Conservation (phyloP, 2,888 invertebrate genomes). For the Sussaba pulchella region DNA sequence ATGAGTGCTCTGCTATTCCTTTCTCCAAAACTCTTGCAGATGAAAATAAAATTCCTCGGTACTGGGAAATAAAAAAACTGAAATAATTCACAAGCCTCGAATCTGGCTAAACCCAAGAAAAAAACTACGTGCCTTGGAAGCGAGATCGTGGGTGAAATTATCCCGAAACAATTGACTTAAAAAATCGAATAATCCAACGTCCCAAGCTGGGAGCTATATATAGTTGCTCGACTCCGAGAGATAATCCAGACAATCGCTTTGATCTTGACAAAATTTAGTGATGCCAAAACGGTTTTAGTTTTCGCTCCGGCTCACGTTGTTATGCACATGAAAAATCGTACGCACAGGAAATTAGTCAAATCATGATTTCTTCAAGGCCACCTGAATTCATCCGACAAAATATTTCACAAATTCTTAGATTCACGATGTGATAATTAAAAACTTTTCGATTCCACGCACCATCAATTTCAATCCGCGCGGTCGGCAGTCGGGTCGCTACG, state of each 20-base stretch:
- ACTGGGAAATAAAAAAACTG: slow-evolving; percentile 15
- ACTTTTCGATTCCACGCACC: neutral
- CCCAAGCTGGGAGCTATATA: too few relatives aligned
- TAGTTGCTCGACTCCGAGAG: too few relatives aligned
- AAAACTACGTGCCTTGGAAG: neutral
- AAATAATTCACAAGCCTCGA: slow-evolving; percentile 60
- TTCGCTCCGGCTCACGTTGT: too few relatives aligned
- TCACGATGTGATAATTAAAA: neutral
- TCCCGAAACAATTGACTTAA: slow-evolving; percentile 3
- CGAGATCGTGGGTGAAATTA: slow-evolving; percentile 13
- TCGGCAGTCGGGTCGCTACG: too few relatives aligned
- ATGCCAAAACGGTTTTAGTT: too few relatives aligned
- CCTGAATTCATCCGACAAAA: too few relatives aligned
- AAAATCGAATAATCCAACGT: too few relatives aligned
- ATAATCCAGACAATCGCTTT: too few relatives aligned
- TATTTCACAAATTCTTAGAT: neutral
- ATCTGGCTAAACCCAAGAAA: slow-evolving; percentile 22
- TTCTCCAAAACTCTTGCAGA: slow-evolving; percentile 14
- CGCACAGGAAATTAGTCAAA: too few relatives aligned
- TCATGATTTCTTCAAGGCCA: too few relatives aligned
- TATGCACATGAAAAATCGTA: too few relatives aligned
- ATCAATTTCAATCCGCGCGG: neutral
- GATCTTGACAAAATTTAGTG: too few relatives aligned
- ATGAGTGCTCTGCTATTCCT: slow-evolving; percentile 32
- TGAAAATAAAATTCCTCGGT: slow-evolving; percentile 37